Conservation (phyloP, 2,797 vertebrate genomes). For the Alca torda region DNA sequence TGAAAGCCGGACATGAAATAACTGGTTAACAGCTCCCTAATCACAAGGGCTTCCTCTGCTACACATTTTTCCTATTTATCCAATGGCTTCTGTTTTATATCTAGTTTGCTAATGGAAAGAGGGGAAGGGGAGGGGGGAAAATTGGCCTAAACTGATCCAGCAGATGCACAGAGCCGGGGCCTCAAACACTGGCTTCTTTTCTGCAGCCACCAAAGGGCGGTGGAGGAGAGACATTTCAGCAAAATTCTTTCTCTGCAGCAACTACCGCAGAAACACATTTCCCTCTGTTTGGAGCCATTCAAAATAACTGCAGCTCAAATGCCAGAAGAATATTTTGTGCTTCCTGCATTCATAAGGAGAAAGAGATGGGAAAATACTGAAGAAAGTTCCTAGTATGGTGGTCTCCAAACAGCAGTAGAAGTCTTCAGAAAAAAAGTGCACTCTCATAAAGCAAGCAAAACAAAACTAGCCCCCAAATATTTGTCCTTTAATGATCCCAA, state of each 20-base stretch:
- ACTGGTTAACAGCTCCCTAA: conserved; percentile 73
- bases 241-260: conserved; percentile 59
- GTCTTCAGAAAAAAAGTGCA: background rate
- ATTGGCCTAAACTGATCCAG: conserved; percentile 65
- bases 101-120: conserved; percentile 72
- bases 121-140: background rate
- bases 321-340: conserved; percentile 54
- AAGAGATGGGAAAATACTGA: conserved; percentile 45
- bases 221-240: conserved; percentile 58
- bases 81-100: conserved; percentile 74
- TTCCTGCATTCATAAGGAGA: conserved; percentile 21
- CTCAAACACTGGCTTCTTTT: conserved; percentile 68
- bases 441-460: conserved; percentile 2
- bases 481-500: background rate
- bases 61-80: conserved; percentile 74
- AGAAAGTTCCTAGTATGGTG: conserved; percentile 19
- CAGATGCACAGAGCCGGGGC: conserved; percentile 63
- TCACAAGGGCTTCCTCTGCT: conserved; percentile 70
- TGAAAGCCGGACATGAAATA: conserved; percentile 70
- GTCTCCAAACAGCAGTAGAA: conserved; percentile 22
- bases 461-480: background rate
- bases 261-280: conserved; percentile 65
- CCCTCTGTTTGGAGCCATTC: conserved; percentile 51
- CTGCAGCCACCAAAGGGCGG: conserved; percentile 52
- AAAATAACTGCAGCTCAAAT: conserved; percentile 58